These are phyloP conservation scores for Sorex fumeus DNA, from an alignment of 2,113 vertebrate genomes.

Conservation along the genomic window DNA sequence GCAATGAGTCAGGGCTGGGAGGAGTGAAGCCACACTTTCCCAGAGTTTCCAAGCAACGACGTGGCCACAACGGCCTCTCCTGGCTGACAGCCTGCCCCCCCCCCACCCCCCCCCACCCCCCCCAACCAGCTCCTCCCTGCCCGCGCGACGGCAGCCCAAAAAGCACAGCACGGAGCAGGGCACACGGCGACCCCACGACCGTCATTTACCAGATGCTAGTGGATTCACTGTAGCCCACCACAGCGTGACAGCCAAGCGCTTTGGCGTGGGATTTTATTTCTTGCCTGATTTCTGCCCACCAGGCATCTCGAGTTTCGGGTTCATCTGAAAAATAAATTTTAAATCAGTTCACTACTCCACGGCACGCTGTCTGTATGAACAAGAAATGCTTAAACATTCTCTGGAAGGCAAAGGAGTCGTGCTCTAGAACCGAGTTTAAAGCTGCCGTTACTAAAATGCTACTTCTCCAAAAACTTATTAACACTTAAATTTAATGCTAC, in stretches of 20 bases:
- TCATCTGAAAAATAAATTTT: conserved; percentile 96
- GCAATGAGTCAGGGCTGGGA: not conserved
- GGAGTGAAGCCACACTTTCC: not conserved
- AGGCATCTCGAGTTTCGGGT: conserved; percentile 98
- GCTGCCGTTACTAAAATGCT: conserved; percentile 50
- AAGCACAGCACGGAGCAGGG: conserved; percentile 76
- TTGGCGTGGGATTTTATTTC: conserved; percentile 99
- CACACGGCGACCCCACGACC: conserved; percentile 72
- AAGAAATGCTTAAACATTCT: conserved; percentile 45
- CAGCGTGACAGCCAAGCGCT: conserved; percentile 98
- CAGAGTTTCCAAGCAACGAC: conserved; percentile 9
- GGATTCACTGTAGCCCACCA: conserved; percentile 98
- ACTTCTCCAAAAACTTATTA: conserved; percentile 26
- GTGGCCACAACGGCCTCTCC: not conserved
- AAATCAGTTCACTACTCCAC: conserved; percentile 88
- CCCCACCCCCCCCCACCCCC: not conserved
- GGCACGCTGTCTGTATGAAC: not conserved
- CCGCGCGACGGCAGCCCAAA: conserved; percentile 25
- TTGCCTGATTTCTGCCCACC: conserved; percentile 99
- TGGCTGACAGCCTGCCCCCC: not conserved
- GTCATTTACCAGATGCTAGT: conserved; percentile 98
- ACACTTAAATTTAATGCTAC: conserved; percentile 48
- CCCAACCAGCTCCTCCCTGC: not conserved
- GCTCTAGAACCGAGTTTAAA: not conserved
- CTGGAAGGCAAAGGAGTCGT: conserved; percentile 9